Percentiles rank a stretch among this genome's conserved stretches.
These are phyloP conservation scores for Cosmopolites sordidus DNA, from an alignment of 2,888 invertebrate genomes.

Conservation along the genomic window DNA sequence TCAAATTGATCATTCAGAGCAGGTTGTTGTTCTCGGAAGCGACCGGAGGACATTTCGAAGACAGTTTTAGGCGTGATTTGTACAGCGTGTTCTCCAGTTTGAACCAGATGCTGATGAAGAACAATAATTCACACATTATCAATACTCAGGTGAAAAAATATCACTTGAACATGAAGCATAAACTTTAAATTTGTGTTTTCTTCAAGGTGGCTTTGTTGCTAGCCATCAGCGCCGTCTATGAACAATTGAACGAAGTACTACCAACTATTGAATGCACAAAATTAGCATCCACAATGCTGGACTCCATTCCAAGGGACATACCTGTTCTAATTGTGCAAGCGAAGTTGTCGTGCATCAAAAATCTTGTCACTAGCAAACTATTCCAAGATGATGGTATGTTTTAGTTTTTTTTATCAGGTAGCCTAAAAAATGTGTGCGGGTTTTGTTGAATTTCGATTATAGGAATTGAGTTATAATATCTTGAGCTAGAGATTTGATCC, in stretches of 20 bases:
- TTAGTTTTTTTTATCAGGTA: too few species aligned
- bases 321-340: constrained; percentile 69
- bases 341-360: constrained; percentile 76
- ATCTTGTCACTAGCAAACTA: constrained; percentile 68
- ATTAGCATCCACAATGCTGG: constrained; percentile 74
- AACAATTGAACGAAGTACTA: constrained; percentile 71
- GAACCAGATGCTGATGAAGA: constrained; percentile 69
- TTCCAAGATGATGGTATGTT: constrained; percentile 65
- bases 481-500: too few species aligned
- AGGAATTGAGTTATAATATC: too few species aligned
- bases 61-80: constrained; percentile 78
- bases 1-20: constrained; percentile 88
- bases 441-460: too few species aligned
- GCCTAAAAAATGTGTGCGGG: too few species aligned
- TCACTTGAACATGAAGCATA: constrained; percentile 3
- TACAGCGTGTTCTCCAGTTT: constrained; percentile 76
- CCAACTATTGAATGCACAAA: constrained; percentile 75
- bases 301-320: constrained; percentile 65
- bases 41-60: constrained; percentile 84
- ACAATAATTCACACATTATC: constrained; percentile 68
- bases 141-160: constrained; percentile 62
- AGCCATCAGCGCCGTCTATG: constrained; percentile 79
- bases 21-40: constrained; percentile 77
- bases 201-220: constrained; percentile 72
- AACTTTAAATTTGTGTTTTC: too few species aligned